Conservation (phyloP, 1,140 invertebrate species). For the Lepidurus packardi region DNA sequence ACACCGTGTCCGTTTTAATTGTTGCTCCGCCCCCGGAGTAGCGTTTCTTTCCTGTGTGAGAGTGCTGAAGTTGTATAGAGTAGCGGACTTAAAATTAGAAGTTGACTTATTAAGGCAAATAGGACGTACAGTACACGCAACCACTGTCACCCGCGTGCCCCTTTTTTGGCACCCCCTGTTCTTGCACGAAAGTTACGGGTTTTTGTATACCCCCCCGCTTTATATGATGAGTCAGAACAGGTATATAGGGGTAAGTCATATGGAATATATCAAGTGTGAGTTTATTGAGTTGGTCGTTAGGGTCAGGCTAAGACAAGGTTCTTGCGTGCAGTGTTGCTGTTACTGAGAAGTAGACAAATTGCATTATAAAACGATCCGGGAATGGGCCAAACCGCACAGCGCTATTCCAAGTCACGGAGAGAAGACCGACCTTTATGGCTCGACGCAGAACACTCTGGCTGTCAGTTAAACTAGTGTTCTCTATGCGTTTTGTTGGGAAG, state of each 20-base stretch:
- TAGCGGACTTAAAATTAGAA: slow-evolving; percentile 2
- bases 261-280: neutral
- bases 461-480: too few relatives aligned
- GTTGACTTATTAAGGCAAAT: neutral
- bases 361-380: slow-evolving; percentile 1
- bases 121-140: neutral
- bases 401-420: neutral
- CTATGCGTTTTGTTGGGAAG: too few relatives aligned
- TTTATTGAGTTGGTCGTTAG: neutral
- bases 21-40: neutral
- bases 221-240: neutral
- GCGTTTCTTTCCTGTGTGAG: neutral
- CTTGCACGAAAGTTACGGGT: neutral
- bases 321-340: neutral
- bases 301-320: neutral
- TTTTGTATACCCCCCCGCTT: too few relatives aligned
- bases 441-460: too few relatives aligned
- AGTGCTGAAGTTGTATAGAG: neutral
- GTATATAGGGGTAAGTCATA: neutral
- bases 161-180: neutral
- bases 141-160: neutral
- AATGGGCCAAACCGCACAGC: neutral
- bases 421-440: neutral
- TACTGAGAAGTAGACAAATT: neutral
- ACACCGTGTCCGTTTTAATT: neutral